Evolutionary conservation across 2,113 vertebrate genomes (phyloP).

Genomic region (Lagopus muta): DNA sequence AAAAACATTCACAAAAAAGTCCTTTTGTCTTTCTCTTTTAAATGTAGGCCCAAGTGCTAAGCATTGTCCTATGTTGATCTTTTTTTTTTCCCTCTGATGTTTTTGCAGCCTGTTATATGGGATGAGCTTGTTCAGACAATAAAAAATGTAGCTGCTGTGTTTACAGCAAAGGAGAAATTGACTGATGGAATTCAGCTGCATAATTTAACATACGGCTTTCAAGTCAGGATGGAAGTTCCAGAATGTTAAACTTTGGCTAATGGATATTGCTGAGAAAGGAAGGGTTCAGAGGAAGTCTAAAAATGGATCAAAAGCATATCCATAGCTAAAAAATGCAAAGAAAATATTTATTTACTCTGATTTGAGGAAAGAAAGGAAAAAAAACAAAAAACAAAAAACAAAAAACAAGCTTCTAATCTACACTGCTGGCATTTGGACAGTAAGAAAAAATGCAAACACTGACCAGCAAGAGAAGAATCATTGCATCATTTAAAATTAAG

Average conservation of each 20-base stretch:
- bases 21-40: background rate
- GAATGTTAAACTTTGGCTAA: slow-evolving; percentile 63
- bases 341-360: slow-evolving; percentile 11
- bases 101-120: slow-evolving; percentile 55
- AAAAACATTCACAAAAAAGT: background rate
- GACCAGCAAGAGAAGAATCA: background rate
- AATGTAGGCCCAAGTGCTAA: background rate
- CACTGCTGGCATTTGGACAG: background rate
- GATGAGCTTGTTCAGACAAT: slow-evolving; percentile 72
- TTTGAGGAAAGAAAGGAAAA: background rate
- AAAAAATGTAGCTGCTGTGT: slow-evolving; percentile 69
- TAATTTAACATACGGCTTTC: slow-evolving; percentile 72
- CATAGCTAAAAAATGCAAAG: background rate
- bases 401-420: background rate
- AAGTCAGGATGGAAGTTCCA: slow-evolving; percentile 66
- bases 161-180: slow-evolving; percentile 79
- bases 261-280: slow-evolving; percentile 1
- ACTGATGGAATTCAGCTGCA: slow-evolving; percentile 75
- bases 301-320: slow-evolving; percentile 6
- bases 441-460: rapidly evolving
- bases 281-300: background rate
- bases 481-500: background rate
- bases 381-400: too few relatives aligned
- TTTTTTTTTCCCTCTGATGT: slow-evolving; percentile 34
- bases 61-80: slow-evolving; percentile 38